phyloP scores from a whole-genome alignment of 2,888 invertebrate genomes.

The Heliconius ethilla region DNA sequence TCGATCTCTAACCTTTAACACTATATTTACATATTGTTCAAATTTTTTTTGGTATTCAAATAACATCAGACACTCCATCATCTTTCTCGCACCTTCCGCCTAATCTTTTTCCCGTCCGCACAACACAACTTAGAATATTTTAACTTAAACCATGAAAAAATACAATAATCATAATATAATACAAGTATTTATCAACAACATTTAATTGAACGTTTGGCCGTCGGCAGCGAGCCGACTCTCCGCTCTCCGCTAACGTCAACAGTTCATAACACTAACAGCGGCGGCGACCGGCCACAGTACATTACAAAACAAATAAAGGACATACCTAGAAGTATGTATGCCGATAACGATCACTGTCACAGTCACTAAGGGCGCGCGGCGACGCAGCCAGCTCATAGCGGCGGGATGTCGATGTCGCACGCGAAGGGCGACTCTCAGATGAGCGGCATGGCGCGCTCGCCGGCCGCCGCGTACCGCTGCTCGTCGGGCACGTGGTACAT shows the following conservation, averaged over 20 bases:
- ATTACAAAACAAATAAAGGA: conserved; percentile 77
- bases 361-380: conserved; percentile 80
- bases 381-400: conserved; percentile 81
- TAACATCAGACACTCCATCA: conserved; percentile 75
- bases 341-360: conserved; percentile 75
- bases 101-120: conserved; percentile 68
- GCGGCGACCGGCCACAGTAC: conserved; percentile 52
- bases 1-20: conserved; percentile 71
- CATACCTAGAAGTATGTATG: conserved; percentile 78
- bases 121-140: conserved; percentile 74
- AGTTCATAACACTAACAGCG: conserved; percentile 73
- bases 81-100: conserved; percentile 66
- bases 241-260: conserved; percentile 63
- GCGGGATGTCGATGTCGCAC: conserved; percentile 84
- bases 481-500: conserved; percentile 86
- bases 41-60: conserved; percentile 81
- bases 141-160: conserved; percentile 79
- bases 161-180: conserved; percentile 80
- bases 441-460: conserved; percentile 84
- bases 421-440: conserved; percentile 85
- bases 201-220: conserved; percentile 70
- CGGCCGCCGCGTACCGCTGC: conserved; percentile 82
- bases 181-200: conserved; percentile 77
- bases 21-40: conserved; percentile 82
- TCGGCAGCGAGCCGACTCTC: conserved; percentile 53